phyloP scores from a whole-genome alignment of 2,797 vertebrate species.

The Ibycter americanus region DNA sequence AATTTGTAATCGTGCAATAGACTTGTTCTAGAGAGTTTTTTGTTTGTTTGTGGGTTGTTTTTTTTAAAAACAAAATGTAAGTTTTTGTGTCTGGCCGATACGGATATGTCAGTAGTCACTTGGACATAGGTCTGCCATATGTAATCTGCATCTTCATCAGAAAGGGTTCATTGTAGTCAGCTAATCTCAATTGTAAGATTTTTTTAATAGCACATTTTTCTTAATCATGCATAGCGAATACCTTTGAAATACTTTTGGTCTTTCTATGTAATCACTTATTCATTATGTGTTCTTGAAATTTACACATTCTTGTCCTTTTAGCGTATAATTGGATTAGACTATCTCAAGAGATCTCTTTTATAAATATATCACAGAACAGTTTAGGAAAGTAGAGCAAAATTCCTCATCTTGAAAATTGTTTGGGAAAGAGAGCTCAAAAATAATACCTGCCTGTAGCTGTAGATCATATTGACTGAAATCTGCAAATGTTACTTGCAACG shows the following conservation, averaged over 20 bases:
- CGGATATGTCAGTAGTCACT: background rate
- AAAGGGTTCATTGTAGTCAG: background rate
- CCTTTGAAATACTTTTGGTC: background rate
- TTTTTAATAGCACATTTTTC: background rate
- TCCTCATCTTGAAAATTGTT: background rate
- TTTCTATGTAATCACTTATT: background rate
- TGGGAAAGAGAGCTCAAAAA: background rate
- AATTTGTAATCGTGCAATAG: background rate
- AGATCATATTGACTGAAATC: background rate
- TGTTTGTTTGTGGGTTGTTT: too few relatives aligned
- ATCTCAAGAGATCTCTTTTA: background rate
- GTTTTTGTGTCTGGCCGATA: background rate
- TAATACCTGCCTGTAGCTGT: background rate
- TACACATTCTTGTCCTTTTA: background rate
- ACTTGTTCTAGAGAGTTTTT: background rate
- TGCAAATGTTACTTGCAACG: background rate
- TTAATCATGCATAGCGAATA: accelerated
- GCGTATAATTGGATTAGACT: background rate
- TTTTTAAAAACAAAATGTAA: background rate
- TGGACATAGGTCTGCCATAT: background rate
- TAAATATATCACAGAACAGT: background rate
- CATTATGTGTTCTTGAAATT: background rate
- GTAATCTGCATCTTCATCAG: background rate
- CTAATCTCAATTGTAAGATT: background rate
- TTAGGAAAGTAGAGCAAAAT: background rate